Evolutionary conservation across 2,888 invertebrate species (phyloP).

Genomic region (Acrobasis consociella): DNA sequence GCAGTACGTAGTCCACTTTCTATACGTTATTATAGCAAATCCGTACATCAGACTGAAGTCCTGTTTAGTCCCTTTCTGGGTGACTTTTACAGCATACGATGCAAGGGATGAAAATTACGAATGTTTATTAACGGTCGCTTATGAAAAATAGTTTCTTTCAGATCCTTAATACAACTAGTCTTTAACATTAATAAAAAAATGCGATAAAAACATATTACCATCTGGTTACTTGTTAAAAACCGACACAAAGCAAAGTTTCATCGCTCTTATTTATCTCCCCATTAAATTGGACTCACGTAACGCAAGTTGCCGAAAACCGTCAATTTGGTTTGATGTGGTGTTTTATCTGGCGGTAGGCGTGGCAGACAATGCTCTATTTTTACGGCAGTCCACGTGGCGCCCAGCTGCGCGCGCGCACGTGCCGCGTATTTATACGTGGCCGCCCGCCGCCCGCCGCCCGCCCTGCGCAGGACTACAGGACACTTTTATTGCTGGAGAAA

Average conservation of each 20-base stretch:
- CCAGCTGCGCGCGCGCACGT: slow-evolving; percentile 79
- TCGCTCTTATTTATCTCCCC: slow-evolving; percentile 5
- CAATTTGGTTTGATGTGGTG: slow-evolving; percentile 78
- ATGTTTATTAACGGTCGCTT: no score
- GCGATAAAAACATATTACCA: not conserved
- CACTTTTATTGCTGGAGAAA: slow-evolving; percentile 28
- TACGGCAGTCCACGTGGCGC: slow-evolving; percentile 73
- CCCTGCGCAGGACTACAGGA: slow-evolving; percentile 32
- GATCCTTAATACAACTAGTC: not conserved
- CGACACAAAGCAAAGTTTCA: slow-evolving; percentile 17
- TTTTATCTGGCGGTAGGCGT: slow-evolving; percentile 78
- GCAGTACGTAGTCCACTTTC: no score
- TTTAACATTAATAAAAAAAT: not conserved
- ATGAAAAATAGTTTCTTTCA: not conserved
- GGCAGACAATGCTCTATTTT: slow-evolving; percentile 81
- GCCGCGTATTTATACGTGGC: slow-evolving; percentile 72
- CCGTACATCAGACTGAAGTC: no score
- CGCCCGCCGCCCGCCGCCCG: slow-evolving; percentile 53
- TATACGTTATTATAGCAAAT: no score
- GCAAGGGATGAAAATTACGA: no score
- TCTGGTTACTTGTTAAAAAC: slow-evolving; percentile 20
- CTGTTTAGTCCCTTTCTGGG: no score
- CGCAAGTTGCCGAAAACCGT: slow-evolving; percentile 57
- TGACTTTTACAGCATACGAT: no score
- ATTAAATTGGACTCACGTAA: slow-evolving; percentile 36